These are phyloP conservation scores for Meriones psammophilus DNA, from an alignment of 2,797 vertebrate genomes.

Conservation along the genomic window DNA sequence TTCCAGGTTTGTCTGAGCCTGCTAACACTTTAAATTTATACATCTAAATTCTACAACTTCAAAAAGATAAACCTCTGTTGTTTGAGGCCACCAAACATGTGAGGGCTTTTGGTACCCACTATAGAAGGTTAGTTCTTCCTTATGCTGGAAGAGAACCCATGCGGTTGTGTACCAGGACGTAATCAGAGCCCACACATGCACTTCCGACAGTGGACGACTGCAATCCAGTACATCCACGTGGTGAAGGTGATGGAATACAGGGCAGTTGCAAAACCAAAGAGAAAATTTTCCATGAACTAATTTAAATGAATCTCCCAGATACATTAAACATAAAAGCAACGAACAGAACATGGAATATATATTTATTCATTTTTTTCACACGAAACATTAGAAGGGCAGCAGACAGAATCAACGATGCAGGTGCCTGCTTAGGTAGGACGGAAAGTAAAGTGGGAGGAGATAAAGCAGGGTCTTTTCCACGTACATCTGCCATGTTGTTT, in stretches of 20 bases:
- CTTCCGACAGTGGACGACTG: neutral
- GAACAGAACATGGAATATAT: neutral
- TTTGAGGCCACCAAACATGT: neutral
- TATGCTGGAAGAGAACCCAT: neutral
- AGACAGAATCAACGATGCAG: neutral
- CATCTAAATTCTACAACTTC: slow-evolving; percentile 9
- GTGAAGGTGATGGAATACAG: neutral
- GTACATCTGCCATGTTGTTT: neutral
- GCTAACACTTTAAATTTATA: neutral
- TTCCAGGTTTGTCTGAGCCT: neutral
- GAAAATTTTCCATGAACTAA: neutral
- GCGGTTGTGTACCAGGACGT: neutral
- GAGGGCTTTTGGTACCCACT: neutral
- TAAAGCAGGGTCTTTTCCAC: neutral
- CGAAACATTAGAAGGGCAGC: neutral
- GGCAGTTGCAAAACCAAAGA: neutral
- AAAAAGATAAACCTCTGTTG: slow-evolving; percentile 19
- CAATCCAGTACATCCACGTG: neutral
- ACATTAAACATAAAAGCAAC: slow-evolving; percentile 29
- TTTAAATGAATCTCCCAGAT: neutral
- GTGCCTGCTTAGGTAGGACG: neutral
- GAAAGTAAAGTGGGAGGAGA: neutral
- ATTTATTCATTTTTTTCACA: slow-evolving; percentile 29
- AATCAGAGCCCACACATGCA: neutral
- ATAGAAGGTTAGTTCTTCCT: neutral